phyloP scores from a whole-genome alignment of 30 jellyfish, hydroid and myxozoan species.

The Aurelia sp. region DNA sequence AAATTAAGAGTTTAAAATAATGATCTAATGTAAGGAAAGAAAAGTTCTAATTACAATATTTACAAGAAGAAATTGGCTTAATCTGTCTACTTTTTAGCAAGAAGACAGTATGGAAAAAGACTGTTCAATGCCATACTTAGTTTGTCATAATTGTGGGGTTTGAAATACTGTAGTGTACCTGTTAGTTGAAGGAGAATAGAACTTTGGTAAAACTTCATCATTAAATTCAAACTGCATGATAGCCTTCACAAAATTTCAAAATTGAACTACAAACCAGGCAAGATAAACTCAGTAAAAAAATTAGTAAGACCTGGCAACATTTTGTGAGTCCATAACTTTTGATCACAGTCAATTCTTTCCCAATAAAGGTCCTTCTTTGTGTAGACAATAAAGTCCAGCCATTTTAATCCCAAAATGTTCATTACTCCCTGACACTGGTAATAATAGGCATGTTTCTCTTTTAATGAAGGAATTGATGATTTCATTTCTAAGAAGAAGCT shows the following conservation, averaged over 20 bases:
- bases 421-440: conserved; percentile 65
- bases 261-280: background rate
- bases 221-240: too few species aligned
- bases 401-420: conserved; percentile 6
- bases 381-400: conserved; percentile 54
- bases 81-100: background rate
- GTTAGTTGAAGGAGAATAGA: too few species aligned
- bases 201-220: too few species aligned
- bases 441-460: conserved; percentile 22
- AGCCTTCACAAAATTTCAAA: too few species aligned
- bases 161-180: too few species aligned
- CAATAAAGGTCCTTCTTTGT: conserved; percentile 26
- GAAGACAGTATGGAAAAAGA: background rate
- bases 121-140: background rate
- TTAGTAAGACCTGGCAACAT: background rate
- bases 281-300: background rate
- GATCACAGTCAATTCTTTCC: conserved; percentile 25
- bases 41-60: too few species aligned
- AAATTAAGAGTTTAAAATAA: background rate
- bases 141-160: too few species aligned
- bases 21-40: too few species aligned
- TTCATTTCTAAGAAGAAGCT: background rate
- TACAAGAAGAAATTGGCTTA: background rate
- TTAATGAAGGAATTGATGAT: background rate
- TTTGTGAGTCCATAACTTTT: conserved; percentile 10